A percentile compares a stretch with the other conserved stretches of the same genome.
Evolutionary conservation across 2,113 vertebrate species (phyloP).

Genomic region (Cyanoliseus patagonus): DNA sequence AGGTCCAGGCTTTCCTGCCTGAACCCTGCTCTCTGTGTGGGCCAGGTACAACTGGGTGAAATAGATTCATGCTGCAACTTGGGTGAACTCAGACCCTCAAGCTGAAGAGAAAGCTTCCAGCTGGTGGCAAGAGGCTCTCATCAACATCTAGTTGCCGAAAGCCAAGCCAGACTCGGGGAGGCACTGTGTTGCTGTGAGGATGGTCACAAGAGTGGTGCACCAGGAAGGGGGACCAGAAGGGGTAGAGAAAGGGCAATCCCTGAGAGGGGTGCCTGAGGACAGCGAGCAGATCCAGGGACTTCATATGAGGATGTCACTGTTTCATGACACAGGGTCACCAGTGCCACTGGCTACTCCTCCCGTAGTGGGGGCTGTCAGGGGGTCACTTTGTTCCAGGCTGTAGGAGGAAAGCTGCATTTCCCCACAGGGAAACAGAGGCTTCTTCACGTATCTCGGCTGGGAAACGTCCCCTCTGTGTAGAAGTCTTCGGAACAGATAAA

Average conservation of each 20-base stretch:
- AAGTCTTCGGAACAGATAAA: not conserved
- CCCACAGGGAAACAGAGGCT: not conserved
- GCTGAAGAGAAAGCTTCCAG: not conserved
- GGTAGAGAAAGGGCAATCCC: fast-evolving
- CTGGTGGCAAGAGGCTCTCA: not conserved
- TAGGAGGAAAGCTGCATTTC: not conserved
- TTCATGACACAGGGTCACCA: not conserved
- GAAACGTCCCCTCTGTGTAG: not conserved
- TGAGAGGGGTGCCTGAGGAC: not conserved
- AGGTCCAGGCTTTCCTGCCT: not conserved
- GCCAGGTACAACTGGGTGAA: not conserved
- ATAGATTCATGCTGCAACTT: fast-evolving
- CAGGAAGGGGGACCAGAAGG: no score
- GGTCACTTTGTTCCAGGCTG: not conserved
- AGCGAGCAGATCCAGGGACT: not conserved
- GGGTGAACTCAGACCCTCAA: not conserved
- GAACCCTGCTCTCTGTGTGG: fast-evolving
- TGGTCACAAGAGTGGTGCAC: not conserved
- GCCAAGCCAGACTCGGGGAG: fast-evolving
- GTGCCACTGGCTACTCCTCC: fast-evolving
- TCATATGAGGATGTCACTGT: fast-evolving
- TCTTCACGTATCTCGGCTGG: not conserved
- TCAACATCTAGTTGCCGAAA: not conserved
- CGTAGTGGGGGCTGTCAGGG: fast-evolving
- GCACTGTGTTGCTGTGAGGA: fast-evolving